Percentiles rank a stretch among this genome's conserved stretches.
Conservation (phyloP, 2,888 invertebrate species). For the Anticlea derivata region DNA sequence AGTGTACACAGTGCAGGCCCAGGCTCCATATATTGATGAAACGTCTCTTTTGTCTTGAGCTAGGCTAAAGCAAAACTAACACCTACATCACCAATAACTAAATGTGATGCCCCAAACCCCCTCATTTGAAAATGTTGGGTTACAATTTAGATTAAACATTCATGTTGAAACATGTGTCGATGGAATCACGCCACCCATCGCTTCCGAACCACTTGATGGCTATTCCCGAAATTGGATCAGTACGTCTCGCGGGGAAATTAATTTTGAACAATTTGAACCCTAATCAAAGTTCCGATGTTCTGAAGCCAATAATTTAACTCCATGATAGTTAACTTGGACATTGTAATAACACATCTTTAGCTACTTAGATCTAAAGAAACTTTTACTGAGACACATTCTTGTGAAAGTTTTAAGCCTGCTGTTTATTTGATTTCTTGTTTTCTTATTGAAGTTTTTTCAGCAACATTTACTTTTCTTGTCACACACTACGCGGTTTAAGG, state of each 20-base stretch:
- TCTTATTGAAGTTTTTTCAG: neutral
- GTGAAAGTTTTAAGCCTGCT: no score
- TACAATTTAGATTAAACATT: neutral
- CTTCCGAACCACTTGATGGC: slow-evolving; percentile 55
- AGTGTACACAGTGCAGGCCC: no score
- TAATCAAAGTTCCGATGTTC: slow-evolving; percentile 66
- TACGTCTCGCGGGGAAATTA: slow-evolving; percentile 58
- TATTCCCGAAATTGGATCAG: slow-evolving; percentile 58
- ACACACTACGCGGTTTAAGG: no score
- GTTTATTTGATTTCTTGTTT: neutral
- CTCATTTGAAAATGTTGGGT: neutral
- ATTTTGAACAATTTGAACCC: slow-evolving; percentile 68
- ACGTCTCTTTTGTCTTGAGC: no score
- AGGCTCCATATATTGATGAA: no score
- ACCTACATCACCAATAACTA: no score
- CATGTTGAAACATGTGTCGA: slow-evolving; percentile 3
- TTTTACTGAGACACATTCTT: neutral
- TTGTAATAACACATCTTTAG: no score
- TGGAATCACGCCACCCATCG: slow-evolving; percentile 14
- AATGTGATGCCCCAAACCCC: no score
- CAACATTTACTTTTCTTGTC: slow-evolving; percentile 3
- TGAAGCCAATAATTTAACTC: slow-evolving; percentile 16
- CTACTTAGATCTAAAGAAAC: no score
- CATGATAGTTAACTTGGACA: neutral
- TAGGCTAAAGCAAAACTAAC: no score